A percentile compares a stretch with the other conserved stretches of the same genome.
These are phyloP conservation scores for Chrysomela aeneicollis DNA, from an alignment of 2,888 invertebrate species.

Conservation along the genomic window DNA sequence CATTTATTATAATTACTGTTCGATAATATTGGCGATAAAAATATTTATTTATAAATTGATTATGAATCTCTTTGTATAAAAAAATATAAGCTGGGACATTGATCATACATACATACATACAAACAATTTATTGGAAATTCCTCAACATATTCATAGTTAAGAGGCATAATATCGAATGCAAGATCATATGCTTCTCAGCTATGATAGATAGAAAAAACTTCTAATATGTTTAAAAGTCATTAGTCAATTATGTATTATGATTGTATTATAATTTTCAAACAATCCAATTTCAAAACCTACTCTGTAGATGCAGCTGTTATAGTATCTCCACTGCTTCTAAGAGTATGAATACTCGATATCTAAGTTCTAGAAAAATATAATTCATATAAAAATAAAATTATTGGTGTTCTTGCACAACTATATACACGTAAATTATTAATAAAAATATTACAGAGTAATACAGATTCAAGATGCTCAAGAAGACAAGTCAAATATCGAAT, in stretches of 20 bases:
- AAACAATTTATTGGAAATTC: too few relatives aligned
- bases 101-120: too few relatives aligned
- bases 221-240: too few relatives aligned
- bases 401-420: slow-evolving; percentile 51
- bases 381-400: slow-evolving; percentile 56
- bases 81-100: too few relatives aligned
- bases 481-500: too few relatives aligned
- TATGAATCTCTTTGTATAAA: too few relatives aligned
- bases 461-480: not conserved
- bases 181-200: not conserved
- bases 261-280: not conserved
- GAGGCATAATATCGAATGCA: not conserved
- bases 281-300: not conserved
- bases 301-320: not conserved
- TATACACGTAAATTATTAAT: slow-evolving; percentile 33
- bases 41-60: too few relatives aligned
- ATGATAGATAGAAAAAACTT: too few relatives aligned
- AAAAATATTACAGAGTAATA: slow-evolving; percentile 5
- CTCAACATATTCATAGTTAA: not conserved
- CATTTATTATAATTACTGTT: too few relatives aligned
- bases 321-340: not conserved
- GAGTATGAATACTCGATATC: slow-evolving; percentile 8
- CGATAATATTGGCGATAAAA: too few relatives aligned
- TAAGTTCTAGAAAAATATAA: slow-evolving; percentile 53
- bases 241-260: too few relatives aligned